These are phyloP conservation scores for Chaenocephalus aceratus DNA, from an alignment of 2,113 vertebrate genomes.

Conservation along the genomic window DNA sequence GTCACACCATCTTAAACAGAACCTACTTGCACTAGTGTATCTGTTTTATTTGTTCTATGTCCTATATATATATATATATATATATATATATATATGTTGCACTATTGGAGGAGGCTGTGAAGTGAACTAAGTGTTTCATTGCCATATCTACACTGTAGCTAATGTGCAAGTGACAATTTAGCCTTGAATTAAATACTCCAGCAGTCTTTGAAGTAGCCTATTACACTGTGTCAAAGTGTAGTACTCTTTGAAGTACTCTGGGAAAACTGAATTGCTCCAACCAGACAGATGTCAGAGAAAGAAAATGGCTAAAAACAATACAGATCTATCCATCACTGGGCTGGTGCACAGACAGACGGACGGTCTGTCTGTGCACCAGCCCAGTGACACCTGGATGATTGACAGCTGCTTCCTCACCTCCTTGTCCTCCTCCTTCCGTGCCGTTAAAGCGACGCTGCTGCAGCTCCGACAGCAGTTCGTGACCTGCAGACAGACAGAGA, in stretches of 20 bases:
- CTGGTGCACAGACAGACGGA: no score
- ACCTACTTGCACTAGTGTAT: no score
- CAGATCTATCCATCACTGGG: neutral
- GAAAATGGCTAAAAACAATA: neutral
- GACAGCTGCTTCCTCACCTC: slow-evolving; percentile 61
- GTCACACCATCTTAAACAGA: neutral
- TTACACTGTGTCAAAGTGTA: neutral
- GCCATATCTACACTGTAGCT: no score
- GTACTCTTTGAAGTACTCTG: slow-evolving; percentile 11
- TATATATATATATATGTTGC: no score
- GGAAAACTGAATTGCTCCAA: slow-evolving; percentile 5
- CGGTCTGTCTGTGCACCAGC: neutral
- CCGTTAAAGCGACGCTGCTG: slow-evolving; percentile 97
- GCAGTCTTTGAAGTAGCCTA: neutral
- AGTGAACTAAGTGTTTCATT: no score
- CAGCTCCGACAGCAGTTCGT: slow-evolving; percentile 95
- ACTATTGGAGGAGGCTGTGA: no score
- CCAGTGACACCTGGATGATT: slow-evolving; percentile 7
- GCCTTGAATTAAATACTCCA: no score
- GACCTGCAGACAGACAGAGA: slow-evolving; percentile 83
- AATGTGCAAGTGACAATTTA: no score
- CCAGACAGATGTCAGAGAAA: neutral
- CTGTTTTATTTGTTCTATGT: no score
- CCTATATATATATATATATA: no score
- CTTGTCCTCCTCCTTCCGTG: slow-evolving; percentile 87